A percentile compares a stretch with the other conserved stretches of the same genome.
phyloP scores from a whole-genome alignment of 2,113 vertebrate species.

The Jaculus jaculus region DNA sequence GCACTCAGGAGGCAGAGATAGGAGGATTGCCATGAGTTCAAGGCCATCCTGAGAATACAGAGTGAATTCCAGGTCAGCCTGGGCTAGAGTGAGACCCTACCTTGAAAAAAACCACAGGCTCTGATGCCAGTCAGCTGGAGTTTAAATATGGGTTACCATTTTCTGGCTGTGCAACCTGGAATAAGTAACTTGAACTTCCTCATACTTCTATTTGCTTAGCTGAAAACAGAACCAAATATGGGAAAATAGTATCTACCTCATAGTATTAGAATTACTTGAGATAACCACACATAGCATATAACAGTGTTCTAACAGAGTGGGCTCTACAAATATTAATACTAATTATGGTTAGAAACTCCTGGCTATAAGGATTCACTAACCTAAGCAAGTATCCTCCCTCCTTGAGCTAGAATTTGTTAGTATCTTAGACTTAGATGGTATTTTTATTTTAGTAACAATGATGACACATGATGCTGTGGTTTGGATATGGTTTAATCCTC shows the following conservation, averaged over 20 bases:
- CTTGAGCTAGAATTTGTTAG: background rate
- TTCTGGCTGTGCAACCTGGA: background rate
- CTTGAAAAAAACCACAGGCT: background rate
- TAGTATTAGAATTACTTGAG: background rate
- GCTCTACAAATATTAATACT: background rate
- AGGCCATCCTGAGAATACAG: too few species aligned
- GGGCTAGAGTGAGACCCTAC: too few species aligned
- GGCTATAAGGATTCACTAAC: background rate
- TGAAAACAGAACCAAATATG: constrained; percentile 56
- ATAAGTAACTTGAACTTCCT: constrained; percentile 28
- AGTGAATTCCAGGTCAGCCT: too few species aligned
- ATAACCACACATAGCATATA: background rate
- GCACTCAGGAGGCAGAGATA: too few species aligned
- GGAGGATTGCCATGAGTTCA: too few species aligned
- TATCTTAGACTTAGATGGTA: background rate
- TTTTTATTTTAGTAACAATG: constrained; percentile 36
- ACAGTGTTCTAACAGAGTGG: background rate
- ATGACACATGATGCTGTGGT: background rate
- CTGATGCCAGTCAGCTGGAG: background rate
- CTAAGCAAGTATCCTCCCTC: background rate
- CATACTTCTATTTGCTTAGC: constrained; percentile 9
- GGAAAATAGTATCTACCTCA: background rate
- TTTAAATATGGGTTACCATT: background rate
- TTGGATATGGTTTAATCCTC: background rate
- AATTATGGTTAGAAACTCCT: background rate